Evolutionary conservation across 2,797 vertebrate species (phyloP).

Genomic region (Cirrhinus mrigala): DNA sequence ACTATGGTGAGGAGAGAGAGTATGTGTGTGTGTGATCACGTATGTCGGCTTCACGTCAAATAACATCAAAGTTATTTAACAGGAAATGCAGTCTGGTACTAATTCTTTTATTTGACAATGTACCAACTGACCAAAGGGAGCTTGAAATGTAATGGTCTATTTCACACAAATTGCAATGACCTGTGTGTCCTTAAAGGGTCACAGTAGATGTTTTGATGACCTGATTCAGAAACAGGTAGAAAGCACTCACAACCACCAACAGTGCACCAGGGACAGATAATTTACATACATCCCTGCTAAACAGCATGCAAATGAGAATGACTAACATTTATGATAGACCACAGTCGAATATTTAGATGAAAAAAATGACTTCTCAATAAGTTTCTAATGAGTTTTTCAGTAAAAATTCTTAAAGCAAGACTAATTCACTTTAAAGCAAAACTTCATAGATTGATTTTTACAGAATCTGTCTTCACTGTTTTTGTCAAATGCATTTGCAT

Average conservation of each 20-base stretch:
- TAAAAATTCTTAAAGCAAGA: neutral
- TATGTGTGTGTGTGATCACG: slow-evolving; percentile 22
- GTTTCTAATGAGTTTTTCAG: neutral
- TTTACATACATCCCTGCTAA: neutral
- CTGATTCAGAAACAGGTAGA: slow-evolving; percentile 10
- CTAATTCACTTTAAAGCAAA: neutral
- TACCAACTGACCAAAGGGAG: slow-evolving; percentile 29
- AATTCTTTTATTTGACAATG: slow-evolving; percentile 46
- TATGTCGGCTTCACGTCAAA: slow-evolving; percentile 50
- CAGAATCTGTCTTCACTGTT: too few species aligned
- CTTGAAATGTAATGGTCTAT: slow-evolving; percentile 10
- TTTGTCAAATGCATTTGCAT: neutral
- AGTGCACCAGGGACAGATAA: neutral
- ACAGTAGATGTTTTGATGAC: neutral
- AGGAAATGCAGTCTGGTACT: slow-evolving; percentile 46
- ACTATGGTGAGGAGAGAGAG: slow-evolving; percentile 52
- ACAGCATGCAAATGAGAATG: neutral
- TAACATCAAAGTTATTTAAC: slow-evolving; percentile 53
- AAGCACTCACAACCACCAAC: neutral
- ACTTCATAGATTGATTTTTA: neutral
- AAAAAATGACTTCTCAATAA: neutral
- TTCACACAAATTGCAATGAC: slow-evolving; percentile 16
- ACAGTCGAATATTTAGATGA: neutral
- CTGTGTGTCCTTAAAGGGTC: neutral
- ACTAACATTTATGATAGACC: neutral